Percentiles rank a stretch among this genome's conserved stretches.
phyloP scores from a whole-genome alignment of 2,113 vertebrate genomes.

The Trematocara variabile region DNA sequence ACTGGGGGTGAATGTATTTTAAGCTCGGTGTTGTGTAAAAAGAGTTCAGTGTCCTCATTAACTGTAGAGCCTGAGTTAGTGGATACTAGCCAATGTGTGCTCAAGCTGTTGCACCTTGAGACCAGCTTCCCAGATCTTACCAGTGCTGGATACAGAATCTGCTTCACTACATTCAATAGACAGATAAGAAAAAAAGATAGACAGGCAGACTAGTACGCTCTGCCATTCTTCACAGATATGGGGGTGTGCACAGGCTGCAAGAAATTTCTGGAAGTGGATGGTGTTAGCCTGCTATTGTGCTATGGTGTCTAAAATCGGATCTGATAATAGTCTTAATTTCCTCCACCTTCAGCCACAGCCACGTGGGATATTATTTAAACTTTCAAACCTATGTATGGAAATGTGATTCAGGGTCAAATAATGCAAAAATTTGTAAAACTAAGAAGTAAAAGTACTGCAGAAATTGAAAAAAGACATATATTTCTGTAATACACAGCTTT shows the following conservation, averaged over 20 bases:
- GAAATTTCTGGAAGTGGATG: not conserved
- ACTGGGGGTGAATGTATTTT: not conserved
- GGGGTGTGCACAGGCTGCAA: not conserved
- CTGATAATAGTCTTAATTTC: conserved; percentile 14
- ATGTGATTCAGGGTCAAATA: not conserved
- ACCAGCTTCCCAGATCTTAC: not conserved
- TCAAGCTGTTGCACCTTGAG: conserved; percentile 22
- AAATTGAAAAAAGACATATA: not conserved
- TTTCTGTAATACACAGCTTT: not conserved
- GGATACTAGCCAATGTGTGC: conserved; percentile 18
- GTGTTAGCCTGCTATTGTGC: not conserved
- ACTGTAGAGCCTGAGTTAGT: conserved; percentile 3
- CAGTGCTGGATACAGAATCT: conserved; percentile 44
- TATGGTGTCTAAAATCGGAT: not conserved
- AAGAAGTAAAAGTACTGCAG: not conserved
- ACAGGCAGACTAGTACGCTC: not conserved
- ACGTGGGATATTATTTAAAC: not conserved
- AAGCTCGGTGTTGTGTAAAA: not conserved
- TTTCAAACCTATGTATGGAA: not conserved
- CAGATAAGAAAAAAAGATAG: not conserved
- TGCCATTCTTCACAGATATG: not conserved
- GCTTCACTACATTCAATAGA: conserved; percentile 28
- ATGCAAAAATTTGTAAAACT: not conserved
- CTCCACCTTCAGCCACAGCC: not conserved
- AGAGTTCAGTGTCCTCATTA: conserved; percentile 22